Conservation (phyloP, 2,888 invertebrate genomes). For the Melieria crassipennis region DNA sequence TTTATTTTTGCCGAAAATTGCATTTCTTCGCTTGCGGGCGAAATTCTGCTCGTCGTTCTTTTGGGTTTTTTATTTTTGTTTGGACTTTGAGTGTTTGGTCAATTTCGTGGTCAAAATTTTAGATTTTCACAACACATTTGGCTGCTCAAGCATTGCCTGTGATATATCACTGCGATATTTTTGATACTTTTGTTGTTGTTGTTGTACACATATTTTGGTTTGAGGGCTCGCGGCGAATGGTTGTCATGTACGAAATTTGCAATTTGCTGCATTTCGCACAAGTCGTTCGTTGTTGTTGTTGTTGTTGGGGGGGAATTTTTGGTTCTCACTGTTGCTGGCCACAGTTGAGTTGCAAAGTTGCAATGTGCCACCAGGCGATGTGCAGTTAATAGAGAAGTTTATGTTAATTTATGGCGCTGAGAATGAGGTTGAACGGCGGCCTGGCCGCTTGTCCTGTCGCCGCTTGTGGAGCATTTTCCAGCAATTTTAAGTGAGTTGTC, state of each 20-base stretch:
- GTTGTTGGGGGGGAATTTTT: background rate
- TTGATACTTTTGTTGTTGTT: constrained; percentile 11
- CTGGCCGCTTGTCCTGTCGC: background rate
- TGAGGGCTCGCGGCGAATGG: constrained; percentile 44
- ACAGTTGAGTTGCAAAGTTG: constrained; percentile 20
- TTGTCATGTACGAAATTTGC: constrained; percentile 49
- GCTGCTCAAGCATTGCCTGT: constrained; percentile 33
- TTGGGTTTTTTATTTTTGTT: constrained; percentile 25
- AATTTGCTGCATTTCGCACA: constrained; percentile 26
- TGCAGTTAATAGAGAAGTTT: constrained; percentile 56
- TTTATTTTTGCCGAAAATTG: constrained; percentile 44
- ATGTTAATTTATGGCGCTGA: constrained; percentile 44
- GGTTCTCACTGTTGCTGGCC: constrained; percentile 2
- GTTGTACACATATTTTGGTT: constrained; percentile 32
- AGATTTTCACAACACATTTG: constrained; percentile 34
- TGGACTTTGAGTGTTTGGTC: background rate
- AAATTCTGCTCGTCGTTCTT: constrained; percentile 31
- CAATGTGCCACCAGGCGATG: constrained; percentile 27
- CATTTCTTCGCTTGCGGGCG: constrained; percentile 50
- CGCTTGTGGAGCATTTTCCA: constrained; percentile 9
- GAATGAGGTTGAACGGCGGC: constrained; percentile 40
- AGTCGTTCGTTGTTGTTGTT: background rate
- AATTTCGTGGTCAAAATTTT: constrained; percentile 5
- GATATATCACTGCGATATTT: constrained; percentile 58
- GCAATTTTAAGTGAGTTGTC: constrained; percentile 26